Evolutionary conservation across 1,140 invertebrate species (phyloP).

Genomic region (Drosophila grimshawi): DNA sequence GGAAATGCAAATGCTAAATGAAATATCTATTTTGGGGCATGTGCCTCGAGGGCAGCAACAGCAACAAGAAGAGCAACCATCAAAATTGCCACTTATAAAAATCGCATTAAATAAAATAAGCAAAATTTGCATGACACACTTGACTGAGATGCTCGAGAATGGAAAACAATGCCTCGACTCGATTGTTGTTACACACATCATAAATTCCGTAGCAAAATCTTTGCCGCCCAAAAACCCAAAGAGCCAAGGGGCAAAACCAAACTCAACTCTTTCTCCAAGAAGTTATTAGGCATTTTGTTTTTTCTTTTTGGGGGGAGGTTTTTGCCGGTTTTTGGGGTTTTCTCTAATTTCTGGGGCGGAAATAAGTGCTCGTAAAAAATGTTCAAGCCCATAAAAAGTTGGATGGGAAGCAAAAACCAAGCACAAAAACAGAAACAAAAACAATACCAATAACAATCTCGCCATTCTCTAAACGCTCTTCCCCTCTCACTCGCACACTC

Average conservation of each 20-base stretch:
- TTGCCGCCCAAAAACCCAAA: slow-evolving; percentile 13
- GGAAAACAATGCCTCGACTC: slow-evolving; percentile 46
- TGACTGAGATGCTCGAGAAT: slow-evolving; percentile 30
- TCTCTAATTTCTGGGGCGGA: slow-evolving; percentile 83
- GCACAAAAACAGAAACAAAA: slow-evolving; percentile 14
- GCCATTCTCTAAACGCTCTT: slow-evolving; percentile 51
- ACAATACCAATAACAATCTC: slow-evolving; percentile 52
- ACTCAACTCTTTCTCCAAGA: slow-evolving; percentile 48
- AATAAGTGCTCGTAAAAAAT: slow-evolving; percentile 83
- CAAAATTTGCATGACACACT: slow-evolving; percentile 73
- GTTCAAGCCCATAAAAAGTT: slow-evolving; percentile 65
- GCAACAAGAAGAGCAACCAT: slow-evolving; percentile 1
- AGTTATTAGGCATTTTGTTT: slow-evolving; percentile 41
- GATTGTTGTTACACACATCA: slow-evolving; percentile 81
- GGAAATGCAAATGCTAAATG: slow-evolving; percentile 25
- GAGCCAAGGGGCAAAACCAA: slow-evolving; percentile 8
- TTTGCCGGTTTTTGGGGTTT: slow-evolving; percentile 53
- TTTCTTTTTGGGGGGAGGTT: slow-evolving; percentile 36
- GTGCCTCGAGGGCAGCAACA: too few species aligned
- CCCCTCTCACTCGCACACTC: too few species aligned
- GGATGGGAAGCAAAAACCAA: slow-evolving; percentile 7
- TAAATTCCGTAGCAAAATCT: slow-evolving; percentile 58
- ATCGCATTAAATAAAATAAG: slow-evolving; percentile 69
- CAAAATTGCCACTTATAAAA: slow-evolving; percentile 63
- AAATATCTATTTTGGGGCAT: too few species aligned